A percentile compares a stretch with the other conserved stretches of the same genome.
phyloP scores from a whole-genome alignment of 2,888 invertebrate species.

The Litoditis marina region DNA sequence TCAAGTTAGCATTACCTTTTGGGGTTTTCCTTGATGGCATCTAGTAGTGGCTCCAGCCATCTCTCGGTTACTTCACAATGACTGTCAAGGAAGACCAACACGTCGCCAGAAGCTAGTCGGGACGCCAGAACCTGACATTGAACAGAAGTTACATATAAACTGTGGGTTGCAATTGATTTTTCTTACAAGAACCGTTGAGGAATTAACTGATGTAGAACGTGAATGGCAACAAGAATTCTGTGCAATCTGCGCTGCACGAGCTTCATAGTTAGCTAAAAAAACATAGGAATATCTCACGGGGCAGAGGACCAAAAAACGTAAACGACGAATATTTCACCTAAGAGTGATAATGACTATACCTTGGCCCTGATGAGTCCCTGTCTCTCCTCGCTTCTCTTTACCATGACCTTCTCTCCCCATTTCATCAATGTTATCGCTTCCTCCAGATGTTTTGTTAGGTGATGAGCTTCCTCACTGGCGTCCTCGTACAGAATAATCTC shows the following conservation, averaged over 20 bases:
- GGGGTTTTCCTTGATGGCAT: conserved; percentile 74
- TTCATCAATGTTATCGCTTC: conserved; percentile 40
- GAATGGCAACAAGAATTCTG: too few relatives aligned
- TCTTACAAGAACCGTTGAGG: background rate
- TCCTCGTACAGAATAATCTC: conserved; percentile 62
- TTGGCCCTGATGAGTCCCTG: conserved; percentile 38
- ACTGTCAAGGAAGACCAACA: conserved; percentile 91
- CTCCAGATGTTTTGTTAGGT: conserved; percentile 32
- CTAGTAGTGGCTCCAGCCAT: conserved; percentile 89
- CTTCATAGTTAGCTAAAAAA: too few relatives aligned
- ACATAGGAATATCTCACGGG: too few relatives aligned
- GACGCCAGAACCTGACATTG: conserved; percentile 80
- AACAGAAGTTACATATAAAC: too few relatives aligned
- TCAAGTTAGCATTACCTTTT: too few relatives aligned
- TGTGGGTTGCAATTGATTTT: too few relatives aligned
- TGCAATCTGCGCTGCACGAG: too few relatives aligned
- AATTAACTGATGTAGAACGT: too few relatives aligned
- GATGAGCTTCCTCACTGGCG: conserved; percentile 47
- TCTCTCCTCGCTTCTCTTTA: conserved; percentile 38
- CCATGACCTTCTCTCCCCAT: conserved; percentile 31
- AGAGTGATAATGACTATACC: conserved; percentile 20
- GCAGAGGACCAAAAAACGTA: too few relatives aligned
- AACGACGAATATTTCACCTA: too few relatives aligned
- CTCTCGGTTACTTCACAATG: conserved; percentile 91
- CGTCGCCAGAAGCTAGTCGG: conserved; percentile 83